Base-by-base conservation (phyloP, 2,888 invertebrate species). In the Tetragonula carbonaria region DNA sequence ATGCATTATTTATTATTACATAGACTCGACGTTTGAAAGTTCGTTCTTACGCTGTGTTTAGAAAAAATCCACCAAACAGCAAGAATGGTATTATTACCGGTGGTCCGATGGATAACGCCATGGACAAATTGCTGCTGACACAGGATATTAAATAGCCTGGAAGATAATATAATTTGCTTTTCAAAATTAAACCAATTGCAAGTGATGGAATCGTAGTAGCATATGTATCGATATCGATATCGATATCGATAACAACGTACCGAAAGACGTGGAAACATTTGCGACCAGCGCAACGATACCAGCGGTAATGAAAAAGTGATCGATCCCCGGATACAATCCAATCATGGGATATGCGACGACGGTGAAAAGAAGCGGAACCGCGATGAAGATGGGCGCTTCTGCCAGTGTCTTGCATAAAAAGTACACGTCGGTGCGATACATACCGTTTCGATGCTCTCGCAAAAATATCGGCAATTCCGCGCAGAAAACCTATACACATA, bases 61-160 rank as follows among this genome's bases (percentile, higher is more conserved):
- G 95, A 95, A 99, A 99, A 95, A 98, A 99, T 66, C 99, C 99
- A 82, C 99, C 99, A 94, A 99, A 99, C 28, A 99, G 95, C 95
- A 99, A 96, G 94, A 99, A 97, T 0, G 99, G 99, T 82, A 99
- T 98, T 88, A 99, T 97, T 82, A 99, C 96, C 6, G 99, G 98
- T 1, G 99, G 98, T 0, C 98, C 98, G 75, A 99, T 96, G 0
- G 98, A 97, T 2, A 99, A 95, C 0, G 99, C 99, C 96, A 99
- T 97, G 68, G 97, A 97, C 5, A 98, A 96, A 84, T 97, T 97
- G 83, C 96, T 96, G 90, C 98, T 97, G 0, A 97, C 95, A 90
- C 98, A 98, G 0, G 99, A 99, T 93, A 99, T 97, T 89, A 99
- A 95, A 95, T 99, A 99, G 62, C 99, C 98, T 98, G 95, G 95